Base-by-base conservation (phyloP, 1,140 invertebrate species). In the Tetragonula clypearis region DNA sequence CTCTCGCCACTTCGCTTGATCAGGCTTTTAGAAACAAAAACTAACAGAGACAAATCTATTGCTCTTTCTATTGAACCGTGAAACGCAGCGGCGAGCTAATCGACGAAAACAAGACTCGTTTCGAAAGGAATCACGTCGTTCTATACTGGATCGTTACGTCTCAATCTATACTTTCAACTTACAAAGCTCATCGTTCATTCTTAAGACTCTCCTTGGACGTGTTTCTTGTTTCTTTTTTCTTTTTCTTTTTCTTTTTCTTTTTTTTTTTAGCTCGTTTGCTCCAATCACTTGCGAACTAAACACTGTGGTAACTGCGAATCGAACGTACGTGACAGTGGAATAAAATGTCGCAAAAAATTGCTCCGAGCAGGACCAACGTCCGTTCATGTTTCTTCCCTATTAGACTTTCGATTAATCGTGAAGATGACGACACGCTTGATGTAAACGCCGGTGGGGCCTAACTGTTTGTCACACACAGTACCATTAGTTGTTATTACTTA, bases 401-500 rank as follows among this genome's bases (percentile, higher is more conserved):
- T 58, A 35, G 30, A 72, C 68, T 72, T 84, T 78, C 19, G 21
- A 49, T 19, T 74, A 17, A 14, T 71, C 49, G 21, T 21, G 17
- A 49, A 60, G 30, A 66, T 68, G 19, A 55, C 8, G 3, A 15
- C 30, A 30, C 53, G 41, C 26, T 26, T 56, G 23, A 19, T 26
- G 6, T 68, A 53, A 19, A 19, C 35, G 41, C 73, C 62, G 41
- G 1, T n/a, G 26, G 49, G 23, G 35, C 12, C 30, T 41, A 58
- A 56, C 26, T 26, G 68, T n/a, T 74, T 49, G 49, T 19, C 55
- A 80, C 65, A 80, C 65, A 53, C 78, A 60, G 81, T 84, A 79
- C 81, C 83, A 79, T 90, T 90, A 84, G 72, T 86, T 89, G 75
- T 90, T 90, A 62, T 92, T 93, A 93, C 94, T 95, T 92, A 94